Evolutionary conservation across 2,113 vertebrate genomes (phyloP).

Genomic region (Cettia cetti): DNA sequence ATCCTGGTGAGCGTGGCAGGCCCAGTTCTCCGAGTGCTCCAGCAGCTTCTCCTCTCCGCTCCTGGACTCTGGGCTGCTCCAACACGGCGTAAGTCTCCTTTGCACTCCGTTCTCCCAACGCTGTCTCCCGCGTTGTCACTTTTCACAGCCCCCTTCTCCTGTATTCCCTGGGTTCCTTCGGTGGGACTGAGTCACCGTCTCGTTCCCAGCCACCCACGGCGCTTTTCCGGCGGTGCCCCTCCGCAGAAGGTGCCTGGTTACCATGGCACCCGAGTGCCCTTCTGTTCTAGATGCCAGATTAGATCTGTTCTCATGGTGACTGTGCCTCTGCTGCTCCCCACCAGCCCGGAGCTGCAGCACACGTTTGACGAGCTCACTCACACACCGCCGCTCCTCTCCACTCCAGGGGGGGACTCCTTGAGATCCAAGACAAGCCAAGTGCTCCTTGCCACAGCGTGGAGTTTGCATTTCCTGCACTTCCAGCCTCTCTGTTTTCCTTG

Average conservation of each 20-base stretch:
- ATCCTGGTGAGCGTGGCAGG: neutral
- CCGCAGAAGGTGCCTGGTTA: slow-evolving; percentile 50
- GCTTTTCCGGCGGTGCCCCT: slow-evolving; percentile 9
- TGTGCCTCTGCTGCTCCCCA: slow-evolving; percentile 21
- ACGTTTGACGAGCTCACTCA: neutral
- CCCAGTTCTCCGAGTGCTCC: neutral
- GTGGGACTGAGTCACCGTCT: slow-evolving; percentile 33
- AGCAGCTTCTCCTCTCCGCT: rapidly evolving
- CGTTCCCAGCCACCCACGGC: slow-evolving; percentile 29
- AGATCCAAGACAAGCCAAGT: neutral
- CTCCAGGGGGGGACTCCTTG: neutral
- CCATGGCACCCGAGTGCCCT: slow-evolving; percentile 53
- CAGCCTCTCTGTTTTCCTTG: slow-evolving; percentile 4
- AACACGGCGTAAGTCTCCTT: slow-evolving; percentile 10
- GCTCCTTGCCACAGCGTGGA: neutral
- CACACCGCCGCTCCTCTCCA: neutral
- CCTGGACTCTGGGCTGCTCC: neutral
- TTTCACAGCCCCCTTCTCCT: neutral
- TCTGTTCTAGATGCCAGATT: slow-evolving; percentile 51
- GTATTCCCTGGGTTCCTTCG: neutral
- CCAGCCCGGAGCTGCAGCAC: neutral
- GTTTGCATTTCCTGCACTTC: slow-evolving; percentile 17
- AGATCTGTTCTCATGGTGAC: slow-evolving; percentile 57
- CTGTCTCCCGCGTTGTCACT: rapidly evolving
- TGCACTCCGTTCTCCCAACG: neutral